phyloP scores from a whole-genome alignment of 2,113 vertebrate species.

The Chrysochloris asiatica region DNA sequence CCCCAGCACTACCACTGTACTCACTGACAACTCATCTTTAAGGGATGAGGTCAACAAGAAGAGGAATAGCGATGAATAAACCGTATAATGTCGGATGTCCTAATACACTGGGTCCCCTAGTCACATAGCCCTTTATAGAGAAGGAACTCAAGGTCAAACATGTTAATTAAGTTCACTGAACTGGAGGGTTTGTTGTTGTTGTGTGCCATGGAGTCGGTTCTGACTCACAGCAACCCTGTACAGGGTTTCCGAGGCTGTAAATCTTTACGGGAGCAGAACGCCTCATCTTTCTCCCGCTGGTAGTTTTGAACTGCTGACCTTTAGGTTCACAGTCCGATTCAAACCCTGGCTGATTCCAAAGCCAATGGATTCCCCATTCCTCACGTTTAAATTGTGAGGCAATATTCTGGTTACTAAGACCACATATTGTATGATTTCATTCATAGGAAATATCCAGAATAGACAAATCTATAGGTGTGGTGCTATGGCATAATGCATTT shows the following conservation, averaged over 20 bases:
- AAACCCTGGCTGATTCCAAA: not conserved
- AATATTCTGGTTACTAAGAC: not conserved
- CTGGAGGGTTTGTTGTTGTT: not conserved
- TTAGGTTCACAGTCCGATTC: no score
- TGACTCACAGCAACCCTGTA: no score
- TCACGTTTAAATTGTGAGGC: no score
- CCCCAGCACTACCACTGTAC: not conserved
- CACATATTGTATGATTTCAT: not conserved
- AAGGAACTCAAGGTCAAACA: not conserved
- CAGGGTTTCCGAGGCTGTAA: no score
- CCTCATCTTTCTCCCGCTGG: no score
- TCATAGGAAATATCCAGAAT: not conserved
- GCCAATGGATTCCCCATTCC: not conserved
- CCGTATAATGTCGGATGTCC: rapidly evolving
- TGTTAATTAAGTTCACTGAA: not conserved
- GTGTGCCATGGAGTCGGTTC: no score
- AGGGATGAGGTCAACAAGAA: not conserved
- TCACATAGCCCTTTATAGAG: not conserved
- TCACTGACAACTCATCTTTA: not conserved
- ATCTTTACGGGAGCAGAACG: no score
- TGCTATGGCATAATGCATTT: no score
- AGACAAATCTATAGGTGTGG: not conserved
- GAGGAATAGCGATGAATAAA: rapidly evolving
- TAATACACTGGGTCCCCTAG: not conserved
- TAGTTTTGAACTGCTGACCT: no score